Evolutionary conservation across 2,113 vertebrate species (phyloP).

Genomic region (Pipra filicauda): DNA sequence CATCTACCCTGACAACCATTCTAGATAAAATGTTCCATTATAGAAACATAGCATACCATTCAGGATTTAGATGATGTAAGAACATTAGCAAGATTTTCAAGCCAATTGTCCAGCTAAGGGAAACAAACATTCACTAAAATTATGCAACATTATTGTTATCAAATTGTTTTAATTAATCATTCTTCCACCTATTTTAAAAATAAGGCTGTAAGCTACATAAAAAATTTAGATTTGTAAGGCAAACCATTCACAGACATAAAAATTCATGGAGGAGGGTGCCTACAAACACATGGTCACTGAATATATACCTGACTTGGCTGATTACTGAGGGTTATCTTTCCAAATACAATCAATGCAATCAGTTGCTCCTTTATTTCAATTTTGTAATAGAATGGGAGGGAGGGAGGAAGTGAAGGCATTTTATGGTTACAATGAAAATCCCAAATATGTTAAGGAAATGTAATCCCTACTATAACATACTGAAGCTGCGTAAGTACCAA

Average conservation of each 20-base stretch:
- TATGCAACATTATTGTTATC: neutral
- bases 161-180: neutral
- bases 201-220: neutral
- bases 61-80: neutral
- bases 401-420: fast-evolving
- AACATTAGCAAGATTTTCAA: neutral
- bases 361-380: neutral
- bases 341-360: neutral
- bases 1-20: neutral
- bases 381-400: fast-evolving
- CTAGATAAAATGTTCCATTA: neutral
- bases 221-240: neutral
- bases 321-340: neutral
- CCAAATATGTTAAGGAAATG: neutral
- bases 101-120: neutral
- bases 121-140: neutral
- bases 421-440: neutral
- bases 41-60: neutral
- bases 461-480: neutral
- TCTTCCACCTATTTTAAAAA: neutral
- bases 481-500: fast-evolving
- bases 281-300: neutral
- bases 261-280: neutral
- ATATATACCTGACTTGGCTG: too few species aligned
- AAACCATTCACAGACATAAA: neutral